A percentile compares a stretch with the other conserved stretches of the same genome.
These are phyloP conservation scores for Polyommatus icarus DNA, from an alignment of 2,888 invertebrate species.

Conservation along the genomic window DNA sequence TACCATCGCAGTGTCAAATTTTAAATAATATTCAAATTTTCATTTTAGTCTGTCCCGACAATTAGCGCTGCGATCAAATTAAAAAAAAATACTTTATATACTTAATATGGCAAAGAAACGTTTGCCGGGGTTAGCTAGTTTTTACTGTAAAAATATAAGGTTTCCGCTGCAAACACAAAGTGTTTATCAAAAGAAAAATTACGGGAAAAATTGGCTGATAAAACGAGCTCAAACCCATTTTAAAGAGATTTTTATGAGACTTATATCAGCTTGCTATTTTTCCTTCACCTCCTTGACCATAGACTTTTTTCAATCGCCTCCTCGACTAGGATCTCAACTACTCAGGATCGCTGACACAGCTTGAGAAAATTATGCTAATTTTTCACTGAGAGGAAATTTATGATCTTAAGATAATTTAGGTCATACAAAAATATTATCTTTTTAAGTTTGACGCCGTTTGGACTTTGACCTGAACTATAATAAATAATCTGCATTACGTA, in stretches of 20 bases:
- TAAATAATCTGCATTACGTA: no score
- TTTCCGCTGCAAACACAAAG: neutral
- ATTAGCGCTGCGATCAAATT: no score
- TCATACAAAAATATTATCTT: no score
- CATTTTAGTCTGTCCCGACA: no score
- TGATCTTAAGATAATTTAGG: neutral
- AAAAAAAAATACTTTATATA: no score
- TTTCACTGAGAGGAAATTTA: neutral
- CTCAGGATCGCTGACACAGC: constrained; percentile 14
- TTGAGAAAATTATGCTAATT: constrained; percentile 1
- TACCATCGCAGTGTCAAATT: no score
- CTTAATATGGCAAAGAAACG: no score
- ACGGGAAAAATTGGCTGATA: no score
- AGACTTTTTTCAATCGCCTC: neutral
- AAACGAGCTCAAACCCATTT: neutral
- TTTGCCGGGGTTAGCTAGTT: no score
- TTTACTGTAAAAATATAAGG: neutral
- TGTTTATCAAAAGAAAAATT: neutral
- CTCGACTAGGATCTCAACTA: neutral
- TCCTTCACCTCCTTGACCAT: neutral
- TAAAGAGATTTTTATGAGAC: neutral
- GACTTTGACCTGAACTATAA: no score
- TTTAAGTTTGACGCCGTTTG: no score
- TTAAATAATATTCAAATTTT: no score
- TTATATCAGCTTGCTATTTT: neutral